Evolutionary conservation across 2,113 vertebrate species (phyloP).

Genomic region (Globicephala melas): DNA sequence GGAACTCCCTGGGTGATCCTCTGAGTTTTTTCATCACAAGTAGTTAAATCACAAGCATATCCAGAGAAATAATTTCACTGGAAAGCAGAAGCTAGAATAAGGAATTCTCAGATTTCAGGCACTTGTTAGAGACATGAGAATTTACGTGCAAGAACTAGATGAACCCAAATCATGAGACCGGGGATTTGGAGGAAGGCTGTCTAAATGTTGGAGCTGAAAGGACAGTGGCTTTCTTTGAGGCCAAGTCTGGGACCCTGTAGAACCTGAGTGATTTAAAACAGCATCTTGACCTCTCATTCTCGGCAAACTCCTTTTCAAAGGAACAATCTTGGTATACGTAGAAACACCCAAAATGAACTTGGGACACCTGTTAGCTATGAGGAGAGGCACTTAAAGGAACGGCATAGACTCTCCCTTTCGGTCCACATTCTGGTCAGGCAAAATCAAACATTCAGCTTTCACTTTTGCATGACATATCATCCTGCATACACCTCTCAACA

Average conservation of each 20-base stretch:
- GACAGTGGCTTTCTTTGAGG: neutral
- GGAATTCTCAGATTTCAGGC: neutral
- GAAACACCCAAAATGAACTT: neutral
- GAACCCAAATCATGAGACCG: neutral
- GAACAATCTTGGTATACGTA: neutral
- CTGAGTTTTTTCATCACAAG: neutral
- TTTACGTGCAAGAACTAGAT: neutral
- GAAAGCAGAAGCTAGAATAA: neutral
- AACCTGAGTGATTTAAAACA: slow-evolving; percentile 43
- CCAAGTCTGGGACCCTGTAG: neutral
- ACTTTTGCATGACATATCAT: slow-evolving; percentile 35
- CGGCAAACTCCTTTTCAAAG: slow-evolving; percentile 20
- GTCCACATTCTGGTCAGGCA: neutral
- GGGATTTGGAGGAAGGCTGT: neutral
- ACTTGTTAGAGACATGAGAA: neutral
- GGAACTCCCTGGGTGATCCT: neutral
- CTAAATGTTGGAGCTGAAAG: neutral
- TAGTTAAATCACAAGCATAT: neutral
- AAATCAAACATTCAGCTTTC: slow-evolving; percentile 62
- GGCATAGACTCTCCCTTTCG: neutral
- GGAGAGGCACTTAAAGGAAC: neutral
- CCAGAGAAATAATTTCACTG: neutral
- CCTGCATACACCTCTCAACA: slow-evolving; percentile 67
- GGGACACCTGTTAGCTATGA: slow-evolving; percentile 37
- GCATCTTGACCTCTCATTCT: neutral